Percentiles rank a stretch among this genome's conserved stretches.
phyloP scores from a whole-genome alignment of 2,113 vertebrate genomes.

The Raja brachyura region DNA sequence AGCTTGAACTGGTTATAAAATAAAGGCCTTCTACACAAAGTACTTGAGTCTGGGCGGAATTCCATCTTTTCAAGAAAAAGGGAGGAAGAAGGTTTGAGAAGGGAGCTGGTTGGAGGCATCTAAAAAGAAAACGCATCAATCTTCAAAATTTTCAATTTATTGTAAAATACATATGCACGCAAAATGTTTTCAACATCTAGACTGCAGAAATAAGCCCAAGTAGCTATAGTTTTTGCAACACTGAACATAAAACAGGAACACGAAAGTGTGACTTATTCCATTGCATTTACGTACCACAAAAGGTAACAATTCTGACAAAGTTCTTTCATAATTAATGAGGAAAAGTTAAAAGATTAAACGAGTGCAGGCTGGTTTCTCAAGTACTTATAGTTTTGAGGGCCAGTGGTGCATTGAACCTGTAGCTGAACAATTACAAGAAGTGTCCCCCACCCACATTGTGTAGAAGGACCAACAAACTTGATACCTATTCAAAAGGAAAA shows the following conservation, averaged over 20 bases:
- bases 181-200: constrained; percentile 25
- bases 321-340: constrained; percentile 28
- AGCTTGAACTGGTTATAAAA: too few species aligned
- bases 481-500: neutral
- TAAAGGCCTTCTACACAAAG: neutral
- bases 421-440: neutral
- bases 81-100: neutral
- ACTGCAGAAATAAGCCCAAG: constrained; percentile 23
- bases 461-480: neutral
- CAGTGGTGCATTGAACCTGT: neutral
- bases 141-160: constrained; percentile 28
- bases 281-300: constrained; percentile 20
- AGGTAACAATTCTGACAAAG: constrained; percentile 22
- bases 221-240: neutral
- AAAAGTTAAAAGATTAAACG: constrained; percentile 14
- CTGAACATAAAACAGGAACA: constrained; percentile 20
- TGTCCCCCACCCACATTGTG: too few species aligned
- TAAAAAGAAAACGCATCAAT: constrained; percentile 19
- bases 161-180: constrained; percentile 27
- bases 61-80: neutral
- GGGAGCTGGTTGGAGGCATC: neutral
- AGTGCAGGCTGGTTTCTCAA: neutral
- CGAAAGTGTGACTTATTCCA: constrained; percentile 1
- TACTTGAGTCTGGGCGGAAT: neutral
- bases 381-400: neutral